Conservation (phyloP, 2,113 vertebrate species). For the Chroicocephalus ridibundus region DNA sequence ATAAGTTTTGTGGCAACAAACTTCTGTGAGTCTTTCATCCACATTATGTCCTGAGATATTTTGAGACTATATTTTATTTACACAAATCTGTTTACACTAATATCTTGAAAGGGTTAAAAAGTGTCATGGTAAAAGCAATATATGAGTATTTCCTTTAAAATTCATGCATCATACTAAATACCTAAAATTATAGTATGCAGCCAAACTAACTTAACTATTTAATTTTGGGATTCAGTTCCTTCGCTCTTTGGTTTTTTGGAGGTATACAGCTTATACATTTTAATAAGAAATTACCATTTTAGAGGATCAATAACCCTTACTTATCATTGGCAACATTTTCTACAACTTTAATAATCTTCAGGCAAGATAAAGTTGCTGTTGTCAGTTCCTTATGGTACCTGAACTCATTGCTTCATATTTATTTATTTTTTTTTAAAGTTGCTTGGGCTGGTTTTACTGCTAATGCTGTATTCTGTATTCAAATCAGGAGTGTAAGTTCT, state of each 20-base stretch:
- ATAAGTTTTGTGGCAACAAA: not conserved
- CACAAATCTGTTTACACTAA: not conserved
- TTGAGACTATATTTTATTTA: not conserved
- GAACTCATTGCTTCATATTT: not conserved
- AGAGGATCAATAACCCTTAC: not conserved
- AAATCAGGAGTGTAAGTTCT: not conserved
- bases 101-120: not conserved
- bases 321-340: not conserved
- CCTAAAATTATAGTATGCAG: not conserved
- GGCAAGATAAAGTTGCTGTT: not conserved
- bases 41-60: not conserved
- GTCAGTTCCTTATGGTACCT: not conserved
- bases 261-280: not conserved
- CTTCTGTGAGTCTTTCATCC: not conserved
- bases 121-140: not conserved
- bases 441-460: not conserved
- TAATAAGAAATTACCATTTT: not conserved
- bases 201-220: not conserved
- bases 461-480: conserved; percentile 14
- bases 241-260: not conserved
- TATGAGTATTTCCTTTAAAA: not conserved
- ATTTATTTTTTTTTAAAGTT: not conserved
- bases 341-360: not conserved
- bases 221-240: not conserved
- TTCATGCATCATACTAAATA: not conserved